Base-by-base conservation (phyloP, 2,113 vertebrate species). In the Anhinga anhinga region DNA sequence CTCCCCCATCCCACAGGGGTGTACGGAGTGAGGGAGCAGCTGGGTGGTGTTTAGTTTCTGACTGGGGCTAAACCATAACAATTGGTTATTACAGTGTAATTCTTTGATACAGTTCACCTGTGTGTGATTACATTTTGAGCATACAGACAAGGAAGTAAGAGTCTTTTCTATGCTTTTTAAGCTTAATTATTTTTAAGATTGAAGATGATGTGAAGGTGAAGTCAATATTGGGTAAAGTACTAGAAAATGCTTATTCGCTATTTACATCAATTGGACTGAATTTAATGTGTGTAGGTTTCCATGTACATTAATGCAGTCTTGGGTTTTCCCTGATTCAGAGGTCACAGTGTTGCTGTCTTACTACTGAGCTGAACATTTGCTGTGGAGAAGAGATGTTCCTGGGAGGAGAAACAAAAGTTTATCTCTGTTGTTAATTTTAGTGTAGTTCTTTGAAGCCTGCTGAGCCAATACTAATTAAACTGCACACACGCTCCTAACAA, bases 381-480 rank as follows among this genome's bases (percentile, higher is more conserved):
- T 2, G 0, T 40, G 44, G 21, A 95, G 80, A 88, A 88, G 42
- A 71, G 85, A 74, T 62, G 59, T 82, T 89, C 17, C 45, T 82
- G 67, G n/a, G 56, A 93, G 17, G 40, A 63, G 65, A 69, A 94
- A 92, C 69, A 82, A 65, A 84, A 89, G 55, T 87, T 95, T 94
- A 16, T 18, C 22, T 89, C 38, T 59, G 19, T 63, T 93, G 36
- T 88, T 94, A 77, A 78, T 74, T 67, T 84, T 47, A 62, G 13
- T 13, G 32, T n/a, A 79, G 72, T 44, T 72, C 61, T 92, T 88
- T 94, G 77, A 91, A 95, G 70, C 70, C 61, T 69, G 65, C 83
- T 86, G 83, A 84, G 86, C 34, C 76, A 72, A 44, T 84, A 73
- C 26, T 95, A 82, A 97, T 95, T 93, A 94, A 95, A 91, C 52